These are phyloP conservation scores for Platichthys stellatus DNA, from an alignment of 2,113 vertebrate species.

Conservation along the genomic window DNA sequence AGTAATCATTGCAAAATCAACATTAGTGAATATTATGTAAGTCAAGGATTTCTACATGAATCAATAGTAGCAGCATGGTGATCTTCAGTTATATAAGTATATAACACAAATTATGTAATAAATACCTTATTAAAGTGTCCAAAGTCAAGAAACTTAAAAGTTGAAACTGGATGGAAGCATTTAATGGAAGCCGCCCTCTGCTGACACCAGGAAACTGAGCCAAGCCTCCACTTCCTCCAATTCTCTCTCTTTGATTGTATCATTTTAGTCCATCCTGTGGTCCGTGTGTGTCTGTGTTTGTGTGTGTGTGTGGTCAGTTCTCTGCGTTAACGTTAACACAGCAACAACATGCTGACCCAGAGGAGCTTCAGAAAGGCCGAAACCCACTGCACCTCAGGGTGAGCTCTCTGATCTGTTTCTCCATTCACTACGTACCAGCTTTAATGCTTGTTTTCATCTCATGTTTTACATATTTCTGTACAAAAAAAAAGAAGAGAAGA, in stretches of 20 bases:
- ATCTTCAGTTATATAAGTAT: no score
- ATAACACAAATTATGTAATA: no score
- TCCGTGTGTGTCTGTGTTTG: background rate
- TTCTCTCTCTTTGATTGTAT: conserved; percentile 53
- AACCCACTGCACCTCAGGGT: background rate
- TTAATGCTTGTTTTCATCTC: background rate
- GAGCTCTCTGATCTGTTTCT: background rate
- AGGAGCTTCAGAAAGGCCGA: background rate
- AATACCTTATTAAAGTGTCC: background rate
- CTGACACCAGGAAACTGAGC: conserved; percentile 24
- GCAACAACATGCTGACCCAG: background rate
- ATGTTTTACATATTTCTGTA: background rate
- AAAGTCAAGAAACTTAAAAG: background rate
- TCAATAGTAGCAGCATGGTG: background rate
- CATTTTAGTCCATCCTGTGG: no score
- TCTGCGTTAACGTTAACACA: background rate
- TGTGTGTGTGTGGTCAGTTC: background rate
- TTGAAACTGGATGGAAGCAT: background rate
- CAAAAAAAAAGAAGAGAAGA: background rate
- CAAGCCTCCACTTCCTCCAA: conserved; percentile 58
- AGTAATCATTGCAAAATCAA: background rate
- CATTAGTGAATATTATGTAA: background rate
- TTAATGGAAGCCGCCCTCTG: background rate
- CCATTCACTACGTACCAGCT: background rate
- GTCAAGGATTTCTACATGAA: background rate